Evolutionary conservation across 2,113 vertebrate species (phyloP), one percentile per base, ranked within the genome.

Genomic region (Sander vitreus): DNA sequence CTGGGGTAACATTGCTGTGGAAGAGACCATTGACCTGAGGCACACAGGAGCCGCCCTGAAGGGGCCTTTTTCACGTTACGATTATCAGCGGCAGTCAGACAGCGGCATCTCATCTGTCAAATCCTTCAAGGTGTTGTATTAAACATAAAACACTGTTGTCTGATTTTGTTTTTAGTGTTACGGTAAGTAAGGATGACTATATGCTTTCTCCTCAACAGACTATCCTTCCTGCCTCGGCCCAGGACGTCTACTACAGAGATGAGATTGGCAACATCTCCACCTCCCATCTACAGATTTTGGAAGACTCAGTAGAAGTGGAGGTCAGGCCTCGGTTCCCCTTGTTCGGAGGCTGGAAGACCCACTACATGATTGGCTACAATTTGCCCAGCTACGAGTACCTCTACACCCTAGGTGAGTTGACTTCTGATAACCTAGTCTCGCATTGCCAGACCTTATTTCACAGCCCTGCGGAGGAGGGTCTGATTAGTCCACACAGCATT

Each of bases 191-290:
- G 30, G 19, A 23, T 33, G 19, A 23, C 16, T 21, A 2, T 43
- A 6, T 50, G 0, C 0, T 48, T 23, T 81, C 65, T 83, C 39
- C 30, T 69, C 64, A 50, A 19, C 93, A 99, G 98, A 99, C 98
- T n/a, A 99, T 99, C 85, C 98, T 99, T 12, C 98, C 98, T 6
- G 98, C 98, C 39, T 98, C 98, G 0, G 98, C 98, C 77, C 98
- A 99, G 90, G 98, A 99, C 0, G 98, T 99, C 4, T 99, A 99
- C 86, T 99, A 99, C 94, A 89, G 98, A 70, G 98, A 99, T 80
- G 98, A 99, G 91, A 99, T 99, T 0, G 98, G 98, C 21, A 99
- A 99, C 89, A 99, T 99, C 87, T 99, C 98, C 82, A 99, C 98
- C 86, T 99, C 98, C 89, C 98, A 99, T 85, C 95, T 99, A 71